These are phyloP conservation scores for Perdita meconis DNA, from an alignment of 2,888 invertebrate species.

Conservation along the genomic window DNA sequence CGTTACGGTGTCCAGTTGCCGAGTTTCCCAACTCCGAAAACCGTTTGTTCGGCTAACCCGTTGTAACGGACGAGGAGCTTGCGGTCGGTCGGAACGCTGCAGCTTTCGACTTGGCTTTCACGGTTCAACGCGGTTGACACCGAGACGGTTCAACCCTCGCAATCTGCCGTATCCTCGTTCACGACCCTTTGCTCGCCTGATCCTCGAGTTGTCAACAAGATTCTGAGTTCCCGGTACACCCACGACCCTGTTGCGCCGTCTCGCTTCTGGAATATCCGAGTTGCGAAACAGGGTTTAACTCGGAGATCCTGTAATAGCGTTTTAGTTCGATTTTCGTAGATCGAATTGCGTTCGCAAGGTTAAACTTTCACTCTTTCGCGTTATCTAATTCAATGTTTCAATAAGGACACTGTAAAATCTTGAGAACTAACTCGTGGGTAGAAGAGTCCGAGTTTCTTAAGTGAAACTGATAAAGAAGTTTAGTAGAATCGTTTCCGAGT, in stretches of 20 bases:
- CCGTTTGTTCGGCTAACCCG: conserved; percentile 35
- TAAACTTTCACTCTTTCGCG: not conserved
- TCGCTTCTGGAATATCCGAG: not conserved
- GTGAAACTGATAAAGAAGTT: no score
- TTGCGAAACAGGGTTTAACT: not conserved
- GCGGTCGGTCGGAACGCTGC: conserved; percentile 47
- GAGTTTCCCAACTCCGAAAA: conserved; percentile 39
- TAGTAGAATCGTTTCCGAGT: no score
- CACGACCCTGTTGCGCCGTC: not conserved
- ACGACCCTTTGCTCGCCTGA: not conserved
- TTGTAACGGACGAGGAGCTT: conserved; percentile 18
- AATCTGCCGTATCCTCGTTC: not conserved
- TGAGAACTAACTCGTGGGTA: no score
- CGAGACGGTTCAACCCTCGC: not conserved
- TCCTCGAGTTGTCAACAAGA: conserved; percentile 17
- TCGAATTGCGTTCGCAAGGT: not conserved
- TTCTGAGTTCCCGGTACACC: not conserved
- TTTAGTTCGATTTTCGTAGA: not conserved
- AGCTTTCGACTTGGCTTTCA: conserved; percentile 37
- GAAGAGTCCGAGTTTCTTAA: no score
- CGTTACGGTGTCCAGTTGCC: not conserved
- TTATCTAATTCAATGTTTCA: no score
- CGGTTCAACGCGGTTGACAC: conserved; percentile 33
- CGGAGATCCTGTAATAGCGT: not conserved
- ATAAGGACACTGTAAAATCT: no score